Base-by-base conservation (phyloP, 2,113 vertebrate genomes). In the Strix aluco region DNA sequence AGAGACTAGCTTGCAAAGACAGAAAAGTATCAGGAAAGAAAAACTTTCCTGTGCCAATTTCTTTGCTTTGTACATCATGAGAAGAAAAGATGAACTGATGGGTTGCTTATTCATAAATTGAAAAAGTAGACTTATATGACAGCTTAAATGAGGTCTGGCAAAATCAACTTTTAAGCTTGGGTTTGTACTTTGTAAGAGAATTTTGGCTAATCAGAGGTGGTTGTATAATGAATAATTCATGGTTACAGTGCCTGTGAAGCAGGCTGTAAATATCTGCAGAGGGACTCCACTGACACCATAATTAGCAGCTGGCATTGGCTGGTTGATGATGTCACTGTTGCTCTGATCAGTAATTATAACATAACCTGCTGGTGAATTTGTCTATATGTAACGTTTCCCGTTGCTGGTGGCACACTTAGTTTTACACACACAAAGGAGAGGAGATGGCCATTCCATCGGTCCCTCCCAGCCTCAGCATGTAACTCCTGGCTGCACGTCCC, bases 161-260 rank as follows among this genome's bases (percentile, higher is more conserved):
- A 92, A 96, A 95, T 93, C 51, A 29, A 59, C 51, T 92, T 81
- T 78, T 93, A 86, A 91, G 52, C 65, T 91, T 5, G 5, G 23
- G 20, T 94, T 94, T 78, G 36, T 77, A 65, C 65, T 75, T 86
- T 90, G 90, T 90, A 59, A 81, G 36, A 93, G 38, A 78, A 78
- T 87, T 91, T 83, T 84, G 49, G 72, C 57, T 95, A 94, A 90
- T 96, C 95, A 91, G 59, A 90, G 95, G 65, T 73, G 55, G 23
- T 73, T 67, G 55, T 86, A 52, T 59, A 46, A 79, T 96, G 89
- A 94, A 97, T 97, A 96, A 92, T 83, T 95, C 73, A 93, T 83
- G 32, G 9, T 0, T 30, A 72, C 4, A 8, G 11, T 75, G 58
- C 58, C 36, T 85, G 61, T 88, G n/a, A 94, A 71, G 22, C 22